phyloP scores from a whole-genome alignment of 92 coral and sea anemone species.

The Phenganax marumi region DNA sequence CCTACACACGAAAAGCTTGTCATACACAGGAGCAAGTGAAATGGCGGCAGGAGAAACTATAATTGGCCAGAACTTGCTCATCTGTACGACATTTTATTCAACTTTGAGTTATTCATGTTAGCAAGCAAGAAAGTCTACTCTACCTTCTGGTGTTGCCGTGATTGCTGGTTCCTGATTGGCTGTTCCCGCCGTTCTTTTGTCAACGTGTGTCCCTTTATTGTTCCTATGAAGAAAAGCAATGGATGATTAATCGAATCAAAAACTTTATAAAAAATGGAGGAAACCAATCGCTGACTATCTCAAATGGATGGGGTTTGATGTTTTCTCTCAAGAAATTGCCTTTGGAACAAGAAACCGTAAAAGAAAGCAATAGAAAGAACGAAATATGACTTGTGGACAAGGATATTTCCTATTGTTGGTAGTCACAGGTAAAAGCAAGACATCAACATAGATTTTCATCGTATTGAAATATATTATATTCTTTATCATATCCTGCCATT shows the following conservation, averaged over 20 bases:
- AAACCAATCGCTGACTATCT: neutral
- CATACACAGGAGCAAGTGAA: too few relatives aligned
- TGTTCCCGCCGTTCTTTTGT: slow-evolving; percentile 21
- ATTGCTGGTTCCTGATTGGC: slow-evolving; percentile 28
- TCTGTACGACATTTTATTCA: neutral
- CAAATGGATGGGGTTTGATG: neutral
- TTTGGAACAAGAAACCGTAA: neutral
- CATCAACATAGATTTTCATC: neutral
- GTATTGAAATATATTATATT: neutral
- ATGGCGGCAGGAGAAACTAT: too few relatives aligned
- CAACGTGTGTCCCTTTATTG: slow-evolving; percentile 5
- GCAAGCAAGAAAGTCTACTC: neutral
- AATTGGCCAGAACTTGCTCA: too few relatives aligned
- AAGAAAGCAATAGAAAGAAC: neutral
- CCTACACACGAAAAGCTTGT: too few relatives aligned
- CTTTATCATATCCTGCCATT: neutral
- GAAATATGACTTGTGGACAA: slow-evolving; percentile 2
- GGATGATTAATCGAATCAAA: neutral
- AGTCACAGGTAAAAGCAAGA: slow-evolving; percentile 26
- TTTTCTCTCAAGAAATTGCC: neutral
- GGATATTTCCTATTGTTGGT: slow-evolving; percentile 31
- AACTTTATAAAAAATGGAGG: slow-evolving; percentile 15
- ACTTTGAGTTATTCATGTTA: neutral
- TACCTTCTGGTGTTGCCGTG: slow-evolving; percentile 24
- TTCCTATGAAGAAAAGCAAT: slow-evolving; percentile 8